Percentiles rank a stretch among this genome's conserved stretches.
These are phyloP conservation scores for Poecilia latipinna DNA, from an alignment of 2,113 vertebrate genomes.

Conservation along the genomic window DNA sequence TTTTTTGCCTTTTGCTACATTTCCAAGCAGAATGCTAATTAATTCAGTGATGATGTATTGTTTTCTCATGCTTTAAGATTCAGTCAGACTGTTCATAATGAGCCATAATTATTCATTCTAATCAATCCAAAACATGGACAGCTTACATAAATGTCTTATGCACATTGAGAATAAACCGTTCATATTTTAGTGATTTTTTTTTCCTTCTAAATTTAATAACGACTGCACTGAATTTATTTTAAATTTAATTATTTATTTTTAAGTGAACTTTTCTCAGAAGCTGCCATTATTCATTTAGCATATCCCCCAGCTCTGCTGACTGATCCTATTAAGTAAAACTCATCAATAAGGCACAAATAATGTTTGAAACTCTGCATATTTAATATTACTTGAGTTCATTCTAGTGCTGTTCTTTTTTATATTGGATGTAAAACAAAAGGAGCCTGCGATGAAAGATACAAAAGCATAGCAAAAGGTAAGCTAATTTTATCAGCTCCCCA, in stretches of 20 bases:
- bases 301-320: slow-evolving; percentile 30
- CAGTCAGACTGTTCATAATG: slow-evolving; percentile 23
- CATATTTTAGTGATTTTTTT: background rate
- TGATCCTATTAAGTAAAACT: slow-evolving; percentile 39
- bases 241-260: slow-evolving; percentile 14
- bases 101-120: slow-evolving; percentile 46
- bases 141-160: background rate
- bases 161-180: background rate
- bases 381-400: slow-evolving; percentile 29
- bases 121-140: slow-evolving; percentile 42
- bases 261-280: slow-evolving; percentile 40
- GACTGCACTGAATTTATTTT: slow-evolving; percentile 18
- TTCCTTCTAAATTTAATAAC: slow-evolving; percentile 4
- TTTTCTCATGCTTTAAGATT: slow-evolving; percentile 20
- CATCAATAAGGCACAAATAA: slow-evolving; percentile 31
- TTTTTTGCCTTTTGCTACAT: slow-evolving; percentile 9
- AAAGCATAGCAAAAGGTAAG: slow-evolving; percentile 15
- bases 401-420: slow-evolving; percentile 2
- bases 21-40: slow-evolving; percentile 11
- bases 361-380: slow-evolving; percentile 34
- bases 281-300: slow-evolving; percentile 45
- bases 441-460: slow-evolving; percentile 8
- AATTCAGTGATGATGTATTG: slow-evolving; percentile 42
- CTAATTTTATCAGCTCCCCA: slow-evolving; percentile 36
- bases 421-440: slow-evolving; percentile 9